These are phyloP conservation scores for Telenomus remus DNA, from an alignment of 1,140 invertebrate species.

Conservation along the genomic window DNA sequence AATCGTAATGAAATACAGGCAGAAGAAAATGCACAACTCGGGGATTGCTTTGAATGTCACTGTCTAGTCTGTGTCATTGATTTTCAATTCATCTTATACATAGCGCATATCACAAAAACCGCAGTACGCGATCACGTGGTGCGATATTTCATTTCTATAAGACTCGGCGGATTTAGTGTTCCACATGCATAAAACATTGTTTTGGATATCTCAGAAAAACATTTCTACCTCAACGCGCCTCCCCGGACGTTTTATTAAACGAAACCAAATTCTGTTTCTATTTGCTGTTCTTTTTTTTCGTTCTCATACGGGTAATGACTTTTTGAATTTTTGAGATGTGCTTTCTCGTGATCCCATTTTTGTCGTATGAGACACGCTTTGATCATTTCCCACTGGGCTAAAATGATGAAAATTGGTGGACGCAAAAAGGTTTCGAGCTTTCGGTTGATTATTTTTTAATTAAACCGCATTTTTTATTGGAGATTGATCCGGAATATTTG, in stretches of 20 bases:
- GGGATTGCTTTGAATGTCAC: conserved; percentile 38
- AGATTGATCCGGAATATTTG: too few species aligned
- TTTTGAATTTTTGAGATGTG: neutral
- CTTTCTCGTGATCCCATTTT: neutral
- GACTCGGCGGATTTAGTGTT: conserved; percentile 51
- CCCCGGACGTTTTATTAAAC: conserved; percentile 3
- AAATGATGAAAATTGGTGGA: too few species aligned
- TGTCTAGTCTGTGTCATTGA: conserved; percentile 46
- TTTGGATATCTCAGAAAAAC: conserved; percentile 48
- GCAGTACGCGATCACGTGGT: conserved; percentile 54
- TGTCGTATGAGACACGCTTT: too few species aligned
- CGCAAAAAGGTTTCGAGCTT: too few species aligned
- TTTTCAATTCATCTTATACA: conserved; percentile 58
- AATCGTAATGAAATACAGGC: neutral
- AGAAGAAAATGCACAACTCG: conserved; percentile 28
- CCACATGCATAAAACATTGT: conserved; percentile 61
- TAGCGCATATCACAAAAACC: conserved; percentile 51
- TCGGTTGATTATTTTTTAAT: too few species aligned
- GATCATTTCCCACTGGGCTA: too few species aligned
- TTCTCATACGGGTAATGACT: neutral
- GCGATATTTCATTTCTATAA: conserved; percentile 61
- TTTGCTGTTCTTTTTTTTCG: neutral
- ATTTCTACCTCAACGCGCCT: conserved; percentile 28
- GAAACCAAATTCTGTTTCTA: neutral
- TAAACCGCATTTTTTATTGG: too few species aligned